Conservation (phyloP, 2,113 vertebrate species). For the Mandrillus leucophaeus region DNA sequence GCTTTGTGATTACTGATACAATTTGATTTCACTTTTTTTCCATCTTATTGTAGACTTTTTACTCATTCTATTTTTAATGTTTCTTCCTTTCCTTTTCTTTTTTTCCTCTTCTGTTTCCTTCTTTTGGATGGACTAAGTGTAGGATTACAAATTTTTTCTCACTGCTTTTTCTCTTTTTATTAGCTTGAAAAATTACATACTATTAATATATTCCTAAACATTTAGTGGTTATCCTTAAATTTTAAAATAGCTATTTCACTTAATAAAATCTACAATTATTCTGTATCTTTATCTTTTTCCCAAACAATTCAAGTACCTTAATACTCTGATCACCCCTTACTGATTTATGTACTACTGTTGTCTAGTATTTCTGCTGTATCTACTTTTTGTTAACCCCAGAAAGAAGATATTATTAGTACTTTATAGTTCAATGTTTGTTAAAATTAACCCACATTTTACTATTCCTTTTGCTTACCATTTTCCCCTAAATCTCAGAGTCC, state of each 20-base stretch:
- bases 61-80: neutral
- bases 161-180: neutral
- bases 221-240: neutral
- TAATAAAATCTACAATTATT: neutral
- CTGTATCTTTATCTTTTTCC: neutral
- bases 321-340: neutral
- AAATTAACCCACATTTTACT: neutral
- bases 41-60: neutral
- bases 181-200: neutral
- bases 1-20: neutral
- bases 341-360: neutral
- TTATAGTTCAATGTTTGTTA: neutral
- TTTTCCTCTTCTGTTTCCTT: neutral
- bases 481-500: neutral
- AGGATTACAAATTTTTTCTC: neutral
- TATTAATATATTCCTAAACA: neutral
- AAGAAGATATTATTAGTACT: neutral
- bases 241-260: constrained; percentile 5
- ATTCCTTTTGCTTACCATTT: neutral
- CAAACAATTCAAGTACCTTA: neutral
- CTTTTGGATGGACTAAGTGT: neutral
- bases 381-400: neutral
- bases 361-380: neutral
- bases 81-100: neutral
- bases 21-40: constrained; percentile 13